These are phyloP conservation scores for Lepidothrix coronata DNA, from an alignment of 2,113 vertebrate genomes.

Conservation along the genomic window DNA sequence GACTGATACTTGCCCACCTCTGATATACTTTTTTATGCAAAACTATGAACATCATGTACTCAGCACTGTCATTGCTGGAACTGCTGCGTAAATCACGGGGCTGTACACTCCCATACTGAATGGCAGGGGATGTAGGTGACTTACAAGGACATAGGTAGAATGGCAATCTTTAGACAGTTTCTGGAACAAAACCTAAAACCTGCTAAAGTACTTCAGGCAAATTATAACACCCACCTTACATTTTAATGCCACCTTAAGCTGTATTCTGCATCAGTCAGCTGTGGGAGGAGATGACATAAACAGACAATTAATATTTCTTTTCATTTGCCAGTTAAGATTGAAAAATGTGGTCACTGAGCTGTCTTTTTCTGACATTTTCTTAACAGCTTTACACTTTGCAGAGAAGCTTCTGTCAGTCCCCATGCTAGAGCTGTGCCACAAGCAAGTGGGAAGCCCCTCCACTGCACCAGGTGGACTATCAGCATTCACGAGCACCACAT, in stretches of 20 bases:
- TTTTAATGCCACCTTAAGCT: constrained; percentile 59
- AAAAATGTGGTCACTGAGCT: constrained; percentile 65
- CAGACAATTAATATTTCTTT: constrained; percentile 70
- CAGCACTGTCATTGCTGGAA: not conserved
- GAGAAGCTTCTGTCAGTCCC: not conserved
- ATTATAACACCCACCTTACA: constrained; percentile 66
- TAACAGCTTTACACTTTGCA: not conserved
- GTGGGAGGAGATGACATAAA: constrained; percentile 70
- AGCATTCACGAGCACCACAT: not conserved
- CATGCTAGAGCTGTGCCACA: not conserved
- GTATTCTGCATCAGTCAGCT: constrained; percentile 61
- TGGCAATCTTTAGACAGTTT: constrained; percentile 10
- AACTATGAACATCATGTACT: not conserved
- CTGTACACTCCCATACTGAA: not conserved
- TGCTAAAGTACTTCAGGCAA: constrained; percentile 49
- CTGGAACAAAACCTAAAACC: constrained; percentile 45
- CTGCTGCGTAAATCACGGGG: not conserved
- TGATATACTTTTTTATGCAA: not conserved
- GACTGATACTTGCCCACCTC: not conserved
- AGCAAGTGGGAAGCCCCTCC: not conserved
- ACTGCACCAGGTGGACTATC: rapidly evolving
- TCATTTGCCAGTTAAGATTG: constrained; percentile 57
- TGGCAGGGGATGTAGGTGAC: not conserved
- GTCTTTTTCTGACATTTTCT: constrained; percentile 54
- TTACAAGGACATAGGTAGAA: not conserved